These are phyloP conservation scores for Hirundo rustica DNA, from an alignment of 2,797 vertebrate species.

Conservation along the genomic window DNA sequence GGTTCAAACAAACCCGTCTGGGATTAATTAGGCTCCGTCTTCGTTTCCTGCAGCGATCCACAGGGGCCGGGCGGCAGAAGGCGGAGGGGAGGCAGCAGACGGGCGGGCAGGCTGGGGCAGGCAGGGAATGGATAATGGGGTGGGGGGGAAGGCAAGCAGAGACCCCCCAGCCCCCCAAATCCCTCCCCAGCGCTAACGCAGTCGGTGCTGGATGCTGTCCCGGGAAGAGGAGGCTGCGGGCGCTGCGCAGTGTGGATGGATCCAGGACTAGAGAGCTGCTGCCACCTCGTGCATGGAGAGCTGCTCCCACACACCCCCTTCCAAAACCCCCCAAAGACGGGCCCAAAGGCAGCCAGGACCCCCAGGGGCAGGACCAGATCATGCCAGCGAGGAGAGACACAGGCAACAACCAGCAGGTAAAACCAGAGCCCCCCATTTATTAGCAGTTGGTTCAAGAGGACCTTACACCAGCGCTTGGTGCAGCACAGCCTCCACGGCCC, in stretches of 20 bases:
- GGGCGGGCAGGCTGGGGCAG: neutral
- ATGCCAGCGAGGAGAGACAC: neutral
- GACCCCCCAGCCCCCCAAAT: rapidly evolving
- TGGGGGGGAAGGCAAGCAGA: neutral
- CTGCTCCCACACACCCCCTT: neutral
- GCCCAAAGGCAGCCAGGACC: neutral
- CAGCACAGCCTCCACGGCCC: neutral
- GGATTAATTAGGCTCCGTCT: slow-evolving; percentile 54
- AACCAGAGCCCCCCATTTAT: slow-evolving; percentile 78
- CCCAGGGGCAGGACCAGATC: neutral
- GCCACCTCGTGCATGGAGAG: slow-evolving; percentile 41
- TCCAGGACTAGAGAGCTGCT: slow-evolving; percentile 15
- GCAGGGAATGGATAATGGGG: neutral
- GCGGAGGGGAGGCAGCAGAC: neutral
- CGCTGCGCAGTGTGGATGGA: rapidly evolving
- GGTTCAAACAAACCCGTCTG: slow-evolving; percentile 54
- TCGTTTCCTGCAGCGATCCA: slow-evolving; percentile 31
- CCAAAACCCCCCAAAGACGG: neutral
- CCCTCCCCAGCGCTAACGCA: neutral
- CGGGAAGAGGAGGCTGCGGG: neutral
- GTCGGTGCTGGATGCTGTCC: neutral
- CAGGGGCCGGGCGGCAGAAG: neutral
- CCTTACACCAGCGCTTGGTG: slow-evolving; percentile 55
- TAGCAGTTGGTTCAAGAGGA: slow-evolving; percentile 73
- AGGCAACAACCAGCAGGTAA: slow-evolving; percentile 33